phyloP scores from a whole-genome alignment of 1,140 invertebrate species.

The Anthonomus grandis region DNA sequence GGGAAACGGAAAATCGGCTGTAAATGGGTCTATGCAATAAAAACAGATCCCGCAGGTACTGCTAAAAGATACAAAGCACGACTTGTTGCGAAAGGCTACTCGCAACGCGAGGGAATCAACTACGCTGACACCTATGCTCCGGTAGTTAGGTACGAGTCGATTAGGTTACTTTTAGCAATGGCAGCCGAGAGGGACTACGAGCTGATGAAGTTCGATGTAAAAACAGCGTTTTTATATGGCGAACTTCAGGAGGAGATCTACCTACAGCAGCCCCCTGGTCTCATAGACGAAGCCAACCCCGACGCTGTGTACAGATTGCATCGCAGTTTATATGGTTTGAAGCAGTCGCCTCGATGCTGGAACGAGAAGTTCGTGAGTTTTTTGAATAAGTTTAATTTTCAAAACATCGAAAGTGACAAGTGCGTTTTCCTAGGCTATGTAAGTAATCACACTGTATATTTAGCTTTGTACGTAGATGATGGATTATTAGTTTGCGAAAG shows the following conservation, averaged over 20 bases:
- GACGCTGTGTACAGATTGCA: constrained; percentile 34
- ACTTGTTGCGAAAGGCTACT: constrained; percentile 46
- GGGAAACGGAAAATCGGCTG: not conserved
- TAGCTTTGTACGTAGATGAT: constrained; percentile 18
- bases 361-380: constrained; percentile 32
- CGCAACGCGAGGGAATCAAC: constrained; percentile 45
- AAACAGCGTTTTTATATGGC: constrained; percentile 49
- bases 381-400: constrained; percentile 1
- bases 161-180: constrained; percentile 32
- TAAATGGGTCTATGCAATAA: constrained; percentile 25
- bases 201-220: constrained; percentile 42
- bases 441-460: not conserved
- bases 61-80: constrained; percentile 26
- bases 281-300: too few species aligned
- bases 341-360: constrained; percentile 50
- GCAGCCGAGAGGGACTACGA: constrained; percentile 20
- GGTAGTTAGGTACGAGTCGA: constrained; percentile 38
- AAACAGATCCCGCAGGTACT: constrained; percentile 9
- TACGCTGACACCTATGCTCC: constrained; percentile 46
- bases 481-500: constrained; percentile 7
- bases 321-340: constrained; percentile 49
- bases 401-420: too few species aligned
- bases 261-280: constrained; percentile 44
- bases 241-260: constrained; percentile 45
- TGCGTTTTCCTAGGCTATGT: too few species aligned